Conservation (phyloP, 2,797 vertebrate genomes). For the Coilia nasus region DNA sequence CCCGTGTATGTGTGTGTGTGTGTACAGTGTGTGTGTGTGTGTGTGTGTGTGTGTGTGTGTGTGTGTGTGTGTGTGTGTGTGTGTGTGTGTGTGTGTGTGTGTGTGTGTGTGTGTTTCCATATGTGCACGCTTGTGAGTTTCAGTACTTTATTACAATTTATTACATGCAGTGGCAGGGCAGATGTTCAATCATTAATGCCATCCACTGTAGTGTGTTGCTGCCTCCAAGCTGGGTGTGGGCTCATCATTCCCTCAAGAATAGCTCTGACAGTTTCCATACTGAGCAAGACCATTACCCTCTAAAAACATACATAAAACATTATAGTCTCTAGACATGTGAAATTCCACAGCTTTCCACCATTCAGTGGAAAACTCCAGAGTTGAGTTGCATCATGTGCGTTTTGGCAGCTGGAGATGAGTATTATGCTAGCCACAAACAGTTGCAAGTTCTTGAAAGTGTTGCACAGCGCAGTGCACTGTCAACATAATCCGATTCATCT, state of each 20-base stretch:
- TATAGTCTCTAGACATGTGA: not conserved
- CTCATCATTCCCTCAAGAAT: not conserved
- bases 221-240: not conserved
- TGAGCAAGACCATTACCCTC: slow-evolving; percentile 13
- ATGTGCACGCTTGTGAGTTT: not conserved
- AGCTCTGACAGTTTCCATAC: not conserved
- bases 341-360: slow-evolving; percentile 1
- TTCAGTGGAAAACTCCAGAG: not conserved
- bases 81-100: not conserved
- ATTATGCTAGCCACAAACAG: not conserved
- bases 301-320: slow-evolving; percentile 5
- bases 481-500: not conserved
- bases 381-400: not conserved
- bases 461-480: not conserved
- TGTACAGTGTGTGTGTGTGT: no score
- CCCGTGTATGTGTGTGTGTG: no score
- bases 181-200: slow-evolving; percentile 13
- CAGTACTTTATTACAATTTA: no score
- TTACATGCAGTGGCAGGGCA: not conserved
- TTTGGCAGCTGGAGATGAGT: not conserved
- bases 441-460: not conserved
- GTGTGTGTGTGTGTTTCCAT: not conserved
- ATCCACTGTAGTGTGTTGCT: not conserved
- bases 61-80: not conserved
- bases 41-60: no score